Evolutionary conservation across 2,888 invertebrate genomes (phyloP), one percentile per base, ranked within the genome.

Genomic region (Fragum sueziense): DNA sequence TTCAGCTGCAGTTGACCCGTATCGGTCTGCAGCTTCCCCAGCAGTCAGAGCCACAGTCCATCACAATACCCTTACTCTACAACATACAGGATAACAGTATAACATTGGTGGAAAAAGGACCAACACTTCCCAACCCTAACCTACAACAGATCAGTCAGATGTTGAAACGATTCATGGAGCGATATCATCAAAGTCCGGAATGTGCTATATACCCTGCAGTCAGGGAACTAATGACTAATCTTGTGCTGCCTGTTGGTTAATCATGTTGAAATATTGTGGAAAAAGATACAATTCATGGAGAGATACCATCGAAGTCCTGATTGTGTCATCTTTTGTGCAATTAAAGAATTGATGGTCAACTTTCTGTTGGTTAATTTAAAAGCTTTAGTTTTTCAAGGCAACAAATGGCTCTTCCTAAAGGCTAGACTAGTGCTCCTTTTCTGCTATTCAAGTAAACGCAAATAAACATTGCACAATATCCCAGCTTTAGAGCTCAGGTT

Each of bases 151-250:
- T 95, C 96, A 62, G 97, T 86, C 76, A 91, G 85, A 91, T 93
- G 88, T 85, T 93, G 37, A 91, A 91, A 71, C 85, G 92, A 20
- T 93, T 91, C 86, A 86, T 90, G 62, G 93, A 93, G 65, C 88
- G 88, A 75, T 90, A 91, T 78, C 90, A 90, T 47, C 89, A 89
- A 72, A 87, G 86, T 54, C 86, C 94, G 89, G 97, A 98, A 91
- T 98, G 98, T 93, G 97, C 97, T 22, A 95, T 98, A 73, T 98
- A 97, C 93, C 97, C 98, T 37, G 97, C 98, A 27, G 96, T 98
- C 67, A 95, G 97, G 83, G 98, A 98, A 94, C 94, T 98, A 76
- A 94, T 98, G 72, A 95, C 96, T 52, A 97, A 97, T 94, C 95
- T 98, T 88, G 95, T 96, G 59, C 93, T 97, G 82, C 97, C 97